Percentiles rank a stretch among this genome's conserved stretches.
Conservation (phyloP, 1,140 invertebrate genomes). For the Ceratina japonica region DNA sequence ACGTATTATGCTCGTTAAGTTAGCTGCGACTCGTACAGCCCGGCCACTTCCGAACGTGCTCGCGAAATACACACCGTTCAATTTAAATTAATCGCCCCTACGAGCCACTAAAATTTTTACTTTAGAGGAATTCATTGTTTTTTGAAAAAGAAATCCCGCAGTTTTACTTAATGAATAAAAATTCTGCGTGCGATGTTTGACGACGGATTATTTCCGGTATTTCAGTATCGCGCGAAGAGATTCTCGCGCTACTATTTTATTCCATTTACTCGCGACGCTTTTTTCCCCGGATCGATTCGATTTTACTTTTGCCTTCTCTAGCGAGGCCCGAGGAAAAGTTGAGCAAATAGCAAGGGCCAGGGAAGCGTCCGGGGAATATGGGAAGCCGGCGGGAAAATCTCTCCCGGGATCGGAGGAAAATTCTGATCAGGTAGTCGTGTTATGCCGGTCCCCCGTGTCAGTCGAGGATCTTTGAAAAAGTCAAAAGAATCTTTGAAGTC, state of each 20-base stretch:
- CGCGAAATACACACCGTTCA: slow-evolving; percentile 46
- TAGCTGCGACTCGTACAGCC: slow-evolving; percentile 31
- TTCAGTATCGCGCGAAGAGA: background rate
- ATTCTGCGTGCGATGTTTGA: background rate
- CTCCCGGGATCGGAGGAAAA: slow-evolving; percentile 29
- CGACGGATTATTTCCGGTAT: background rate
- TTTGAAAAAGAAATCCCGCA: no score
- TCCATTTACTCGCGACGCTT: background rate
- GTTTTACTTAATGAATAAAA: background rate
- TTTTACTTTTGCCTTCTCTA: slow-evolving; percentile 26
- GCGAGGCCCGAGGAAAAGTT: background rate
- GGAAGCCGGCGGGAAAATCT: slow-evolving; percentile 28
- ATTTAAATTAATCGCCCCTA: slow-evolving; percentile 48
- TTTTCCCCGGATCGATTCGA: slow-evolving; percentile 3
- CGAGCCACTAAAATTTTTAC: no score
- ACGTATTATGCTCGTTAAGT: slow-evolving; percentile 72
- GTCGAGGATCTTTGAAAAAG: slow-evolving; percentile 46
- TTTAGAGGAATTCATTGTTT: background rate
- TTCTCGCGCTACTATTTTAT: background rate
- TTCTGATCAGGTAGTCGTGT: slow-evolving; percentile 51
- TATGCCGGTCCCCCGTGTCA: slow-evolving; percentile 9
- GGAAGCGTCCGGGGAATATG: slow-evolving; percentile 22
- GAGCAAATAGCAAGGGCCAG: slow-evolving; percentile 7
- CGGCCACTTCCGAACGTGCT: slow-evolving; percentile 27
- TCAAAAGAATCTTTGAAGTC: slow-evolving; percentile 56